Base-by-base conservation (phyloP, 2,113 vertebrate genomes). In the Chloebia gouldiae region DNA sequence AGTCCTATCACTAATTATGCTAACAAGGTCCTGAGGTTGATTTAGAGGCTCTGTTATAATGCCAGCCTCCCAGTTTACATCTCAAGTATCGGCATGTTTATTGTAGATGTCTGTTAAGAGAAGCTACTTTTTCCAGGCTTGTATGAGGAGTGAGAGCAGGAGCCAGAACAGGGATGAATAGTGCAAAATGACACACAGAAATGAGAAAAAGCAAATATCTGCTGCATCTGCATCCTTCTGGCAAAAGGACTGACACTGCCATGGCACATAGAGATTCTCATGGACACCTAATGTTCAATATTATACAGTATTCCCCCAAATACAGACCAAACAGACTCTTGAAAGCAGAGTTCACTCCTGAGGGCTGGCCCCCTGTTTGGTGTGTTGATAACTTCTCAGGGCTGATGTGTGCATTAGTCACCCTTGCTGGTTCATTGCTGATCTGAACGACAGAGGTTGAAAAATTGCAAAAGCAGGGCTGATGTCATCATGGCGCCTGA, bases 71-170 rank as follows among this genome's bases (percentile, higher is more conserved):
- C 70, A 28, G 91, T 95, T 93, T 93, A 88, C 64, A 12, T 95
- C 96, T 97, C 89, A 88, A 95, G 91, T 84, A 93, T 86, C 27
- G 4, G 93, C 88, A 86, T 92, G 93, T 96, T 97, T 97, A 84
- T 90, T 92, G 85, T 89, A 80, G 65, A 66, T 91, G 91, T 93
- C 93, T 96, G 77, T 71, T 72, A 93, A 71, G 68, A 92, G 90
- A 84, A 90, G 68, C 59, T 93, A 78, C 78, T 92, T 87, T 95
- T 97, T 95, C 93, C 11, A 2, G 89, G 90, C 75, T 93, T 88
- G 51, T 63, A 31, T 53, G 65, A 53, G 75, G 64, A 84, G 42
- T 6, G n/a, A 90, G 60, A 86, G 77, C 69, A 76, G 95, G 83
- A 92, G 81, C 64, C 69, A 68, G 72, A 71, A 60, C 5, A 77